A percentile compares a stretch with the other conserved stretches of the same genome.
phyloP scores from a whole-genome alignment of 2,797 vertebrate genomes.

The Botia kubotai region DNA sequence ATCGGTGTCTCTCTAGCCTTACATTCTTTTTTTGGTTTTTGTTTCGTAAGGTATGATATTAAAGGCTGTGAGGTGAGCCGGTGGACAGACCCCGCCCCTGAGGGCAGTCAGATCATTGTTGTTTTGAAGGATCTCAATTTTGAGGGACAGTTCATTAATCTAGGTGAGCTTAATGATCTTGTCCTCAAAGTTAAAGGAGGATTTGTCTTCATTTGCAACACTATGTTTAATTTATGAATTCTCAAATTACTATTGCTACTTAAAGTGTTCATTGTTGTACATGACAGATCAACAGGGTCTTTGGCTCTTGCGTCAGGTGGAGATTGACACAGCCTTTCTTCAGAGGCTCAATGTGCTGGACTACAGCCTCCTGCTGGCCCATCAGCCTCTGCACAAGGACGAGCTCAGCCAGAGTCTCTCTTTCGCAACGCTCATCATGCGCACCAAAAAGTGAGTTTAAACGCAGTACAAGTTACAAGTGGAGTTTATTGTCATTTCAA shows the following conservation, averaged over 20 bases:
- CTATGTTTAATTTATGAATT: not conserved
- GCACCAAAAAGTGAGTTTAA: constrained; percentile 76
- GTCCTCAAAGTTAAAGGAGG: not conserved
- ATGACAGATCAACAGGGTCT: constrained; percentile 78
- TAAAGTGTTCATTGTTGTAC: constrained; percentile 9
- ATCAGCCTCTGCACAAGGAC: constrained; percentile 82
- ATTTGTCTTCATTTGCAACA: not conserved
- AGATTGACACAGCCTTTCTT: constrained; percentile 86
- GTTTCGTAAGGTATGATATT: constrained; percentile 85
- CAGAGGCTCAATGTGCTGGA: constrained; percentile 83
- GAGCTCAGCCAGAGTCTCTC: constrained; percentile 76
- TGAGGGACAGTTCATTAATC: constrained; percentile 78
- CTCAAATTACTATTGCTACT: no score
- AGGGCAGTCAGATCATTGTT: constrained; percentile 80
- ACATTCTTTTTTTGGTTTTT: not conserved
- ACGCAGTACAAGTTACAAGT: no score
- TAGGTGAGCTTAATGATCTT: constrained; percentile 75
- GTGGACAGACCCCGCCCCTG: constrained; percentile 82
- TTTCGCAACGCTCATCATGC: constrained; percentile 77
- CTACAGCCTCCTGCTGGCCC: constrained; percentile 87
- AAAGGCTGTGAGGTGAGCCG: constrained; percentile 88
- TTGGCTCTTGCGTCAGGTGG: constrained; percentile 85
- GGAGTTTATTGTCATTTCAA: no score
- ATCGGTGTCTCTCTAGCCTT: not conserved
- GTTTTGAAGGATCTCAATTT: constrained; percentile 93